Conservation (phyloP, 2,888 invertebrate genomes). For the Drosophila recens region DNA sequence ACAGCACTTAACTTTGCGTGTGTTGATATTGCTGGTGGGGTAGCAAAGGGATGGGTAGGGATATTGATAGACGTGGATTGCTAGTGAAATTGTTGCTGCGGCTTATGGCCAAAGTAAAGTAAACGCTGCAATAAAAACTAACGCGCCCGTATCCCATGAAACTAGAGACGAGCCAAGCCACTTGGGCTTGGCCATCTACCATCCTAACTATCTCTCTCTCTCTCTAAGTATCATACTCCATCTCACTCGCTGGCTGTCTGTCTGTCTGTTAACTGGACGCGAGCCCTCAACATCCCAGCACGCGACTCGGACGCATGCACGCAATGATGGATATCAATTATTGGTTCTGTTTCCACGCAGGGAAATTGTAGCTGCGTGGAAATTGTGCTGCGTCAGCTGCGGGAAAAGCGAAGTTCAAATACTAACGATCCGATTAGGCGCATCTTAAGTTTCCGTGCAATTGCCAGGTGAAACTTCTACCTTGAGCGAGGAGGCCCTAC, state of each 20-base stretch:
- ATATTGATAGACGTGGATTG: constrained; percentile 59
- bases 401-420: constrained; percentile 2
- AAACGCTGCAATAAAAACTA: constrained; percentile 72
- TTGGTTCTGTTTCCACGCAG: constrained; percentile 37
- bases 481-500: constrained; percentile 47
- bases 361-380: constrained; percentile 75
- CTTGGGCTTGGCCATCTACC: constrained; percentile 31
- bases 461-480: constrained; percentile 33
- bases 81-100: constrained; percentile 49
- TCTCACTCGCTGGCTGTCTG: neutral
- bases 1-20: constrained; percentile 64
- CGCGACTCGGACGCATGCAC: constrained; percentile 45
- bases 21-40: constrained; percentile 34
- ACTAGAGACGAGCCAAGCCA: constrained; percentile 58
- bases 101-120: constrained; percentile 51
- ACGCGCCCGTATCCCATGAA: constrained; percentile 53
- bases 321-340: constrained; percentile 58
- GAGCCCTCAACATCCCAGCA: constrained; percentile 24
- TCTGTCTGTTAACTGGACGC: constrained; percentile 1
- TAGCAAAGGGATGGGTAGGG: constrained; percentile 2
- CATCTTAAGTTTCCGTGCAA: constrained; percentile 64
- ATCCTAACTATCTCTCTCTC: neutral
- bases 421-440: constrained; percentile 58
- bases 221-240: constrained; percentile 3
- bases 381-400: constrained; percentile 32